These are phyloP conservation scores for Terrapene triunguis DNA, from an alignment of 2,113 vertebrate genomes.

Conservation along the genomic window DNA sequence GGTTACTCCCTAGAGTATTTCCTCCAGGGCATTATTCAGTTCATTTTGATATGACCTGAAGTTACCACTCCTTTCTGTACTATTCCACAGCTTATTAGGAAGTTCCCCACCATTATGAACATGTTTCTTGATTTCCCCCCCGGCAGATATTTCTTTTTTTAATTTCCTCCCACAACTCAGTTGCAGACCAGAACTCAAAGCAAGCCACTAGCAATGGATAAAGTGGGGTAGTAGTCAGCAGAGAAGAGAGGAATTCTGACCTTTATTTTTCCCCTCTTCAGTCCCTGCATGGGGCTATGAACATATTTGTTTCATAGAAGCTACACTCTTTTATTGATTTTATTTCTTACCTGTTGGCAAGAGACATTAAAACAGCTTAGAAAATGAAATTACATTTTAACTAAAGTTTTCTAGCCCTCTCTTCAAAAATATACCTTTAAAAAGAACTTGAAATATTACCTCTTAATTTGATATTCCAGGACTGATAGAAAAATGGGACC, in stretches of 20 bases:
- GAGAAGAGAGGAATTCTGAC: neutral
- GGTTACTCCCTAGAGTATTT: neutral
- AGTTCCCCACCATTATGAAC: neutral
- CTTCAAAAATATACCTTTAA: neutral
- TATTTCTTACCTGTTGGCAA: neutral
- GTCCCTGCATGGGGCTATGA: neutral
- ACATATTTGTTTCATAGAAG: neutral
- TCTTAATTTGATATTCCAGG: neutral
- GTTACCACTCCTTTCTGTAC: neutral
- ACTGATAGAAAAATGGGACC: neutral
- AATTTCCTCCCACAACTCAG: neutral
- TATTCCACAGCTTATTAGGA: neutral
- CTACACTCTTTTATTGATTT: neutral
- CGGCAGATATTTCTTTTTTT: neutral
- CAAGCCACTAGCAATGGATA: rapidly evolving
- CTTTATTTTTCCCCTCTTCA: neutral
- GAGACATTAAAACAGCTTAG: neutral
- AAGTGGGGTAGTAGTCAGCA: neutral
- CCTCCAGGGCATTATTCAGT: neutral
- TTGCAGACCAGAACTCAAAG: neutral
- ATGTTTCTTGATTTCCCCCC: neutral
- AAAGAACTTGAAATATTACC: neutral
- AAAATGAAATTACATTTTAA: neutral
- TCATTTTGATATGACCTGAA: neutral
- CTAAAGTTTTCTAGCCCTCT: neutral